Conservation (phyloP, 2,113 vertebrate species). For the Chelonoidis abingdonii region DNA sequence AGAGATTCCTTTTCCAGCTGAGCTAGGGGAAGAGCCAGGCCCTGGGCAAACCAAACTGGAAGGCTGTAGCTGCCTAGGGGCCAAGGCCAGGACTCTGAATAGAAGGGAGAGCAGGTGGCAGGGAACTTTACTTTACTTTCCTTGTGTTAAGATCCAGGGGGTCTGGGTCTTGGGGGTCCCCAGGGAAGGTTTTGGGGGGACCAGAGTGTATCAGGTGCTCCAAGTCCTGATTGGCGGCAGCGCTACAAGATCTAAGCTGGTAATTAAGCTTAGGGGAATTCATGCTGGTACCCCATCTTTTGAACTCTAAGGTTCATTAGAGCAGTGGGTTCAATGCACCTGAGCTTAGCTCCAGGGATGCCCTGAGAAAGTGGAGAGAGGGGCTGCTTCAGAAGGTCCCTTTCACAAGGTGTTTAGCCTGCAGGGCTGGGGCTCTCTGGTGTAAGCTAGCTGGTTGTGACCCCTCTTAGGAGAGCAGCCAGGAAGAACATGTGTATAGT, state of each 20-base stretch:
- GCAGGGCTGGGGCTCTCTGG: not conserved
- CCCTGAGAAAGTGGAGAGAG: not conserved
- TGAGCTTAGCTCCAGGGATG: not conserved
- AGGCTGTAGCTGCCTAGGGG: not conserved
- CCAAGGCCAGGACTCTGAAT: not conserved
- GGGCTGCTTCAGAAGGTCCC: not conserved
- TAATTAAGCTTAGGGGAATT: no score
- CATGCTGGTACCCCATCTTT: no score
- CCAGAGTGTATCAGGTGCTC: no score
- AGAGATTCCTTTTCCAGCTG: not conserved
- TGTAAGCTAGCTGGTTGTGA: no score
- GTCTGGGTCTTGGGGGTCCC: no score
- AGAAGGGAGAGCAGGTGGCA: not conserved
- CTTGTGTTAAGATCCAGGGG: no score
- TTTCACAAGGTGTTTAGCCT: not conserved
- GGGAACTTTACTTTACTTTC: not conserved
- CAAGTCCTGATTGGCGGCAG: no score
- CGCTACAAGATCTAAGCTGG: no score
- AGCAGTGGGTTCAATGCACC: no score
- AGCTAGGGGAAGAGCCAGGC: not conserved
- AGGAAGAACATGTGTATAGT: not conserved
- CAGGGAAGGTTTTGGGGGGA: no score
- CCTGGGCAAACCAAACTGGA: not conserved
- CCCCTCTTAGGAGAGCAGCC: no score
- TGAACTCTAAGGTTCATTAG: no score